Evolutionary conservation across 2,888 invertebrate species (phyloP).

Genomic region (Dicyrtomina minuta): DNA sequence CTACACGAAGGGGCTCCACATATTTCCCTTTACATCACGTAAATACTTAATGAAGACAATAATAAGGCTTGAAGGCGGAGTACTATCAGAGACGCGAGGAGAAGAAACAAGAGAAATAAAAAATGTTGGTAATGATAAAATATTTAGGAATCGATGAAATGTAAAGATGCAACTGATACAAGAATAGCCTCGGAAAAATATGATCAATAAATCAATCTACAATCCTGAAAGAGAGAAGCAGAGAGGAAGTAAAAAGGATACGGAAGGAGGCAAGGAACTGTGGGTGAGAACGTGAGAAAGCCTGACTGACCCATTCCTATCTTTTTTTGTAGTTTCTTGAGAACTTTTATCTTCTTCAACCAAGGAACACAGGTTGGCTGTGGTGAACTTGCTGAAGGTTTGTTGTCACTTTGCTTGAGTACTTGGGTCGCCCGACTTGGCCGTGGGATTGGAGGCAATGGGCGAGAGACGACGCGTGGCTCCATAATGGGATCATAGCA

Average conservation of each 20-base stretch:
- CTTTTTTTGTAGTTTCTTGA: slow-evolving; percentile 84
- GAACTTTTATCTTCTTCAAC: slow-evolving; percentile 77
- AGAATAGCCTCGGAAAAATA: slow-evolving; percentile 21
- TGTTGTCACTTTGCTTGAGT: slow-evolving; percentile 17
- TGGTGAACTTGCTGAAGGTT: slow-evolving; percentile 35
- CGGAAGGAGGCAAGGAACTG: not conserved
- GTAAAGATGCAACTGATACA: slow-evolving; percentile 18
- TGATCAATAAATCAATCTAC: slow-evolving; percentile 27
- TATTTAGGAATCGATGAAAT: slow-evolving; percentile 17
- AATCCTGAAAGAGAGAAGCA: not conserved
- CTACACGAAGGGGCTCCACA: too few relatives aligned
- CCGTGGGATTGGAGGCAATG: slow-evolving; percentile 8
- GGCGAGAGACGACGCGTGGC: slow-evolving; percentile 13
- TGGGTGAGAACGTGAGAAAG: not conserved
- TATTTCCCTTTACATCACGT: too few relatives aligned
- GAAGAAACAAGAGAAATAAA: too few relatives aligned
- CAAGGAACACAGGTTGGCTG: slow-evolving; percentile 51
- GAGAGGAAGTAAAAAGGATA: not conserved
- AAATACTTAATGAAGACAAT: too few relatives aligned
- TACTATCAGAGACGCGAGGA: too few relatives aligned
- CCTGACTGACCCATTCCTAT: slow-evolving; percentile 77
- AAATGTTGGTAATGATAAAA: too few relatives aligned
- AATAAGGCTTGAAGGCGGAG: too few relatives aligned
- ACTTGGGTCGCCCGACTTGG: not conserved
- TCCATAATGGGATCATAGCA: slow-evolving; percentile 11